These are phyloP conservation scores for Dione juno DNA, from an alignment of 2,888 invertebrate species.

Conservation along the genomic window DNA sequence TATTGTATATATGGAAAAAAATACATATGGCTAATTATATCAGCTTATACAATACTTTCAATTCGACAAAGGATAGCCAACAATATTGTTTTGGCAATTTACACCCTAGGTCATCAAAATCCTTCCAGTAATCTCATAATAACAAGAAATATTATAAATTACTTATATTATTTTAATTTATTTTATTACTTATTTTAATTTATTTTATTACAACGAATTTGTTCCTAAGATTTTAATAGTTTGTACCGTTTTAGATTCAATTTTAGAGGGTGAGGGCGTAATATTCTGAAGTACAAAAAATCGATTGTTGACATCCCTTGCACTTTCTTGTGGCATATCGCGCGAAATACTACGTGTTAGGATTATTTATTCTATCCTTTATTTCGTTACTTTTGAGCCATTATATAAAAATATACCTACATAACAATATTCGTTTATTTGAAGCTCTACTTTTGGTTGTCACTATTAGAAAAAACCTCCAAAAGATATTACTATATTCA, in stretches of 20 bases:
- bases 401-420: not conserved
- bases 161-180: too few relatives aligned
- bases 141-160: too few relatives aligned
- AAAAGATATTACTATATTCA: not conserved
- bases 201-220: too few relatives aligned
- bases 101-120: too few relatives aligned
- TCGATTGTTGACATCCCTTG: slow-evolving; percentile 5
- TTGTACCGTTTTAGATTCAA: not conserved
- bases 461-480: not conserved
- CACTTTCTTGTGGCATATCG: not conserved
- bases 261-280: slow-evolving; percentile 4
- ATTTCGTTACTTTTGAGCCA: not conserved
- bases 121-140: too few relatives aligned
- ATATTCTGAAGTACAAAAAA: slow-evolving; percentile 4
- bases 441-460: not conserved
- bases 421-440: not conserved
- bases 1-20: too few relatives aligned
- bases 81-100: too few relatives aligned
- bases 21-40: too few relatives aligned
- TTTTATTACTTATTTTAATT: too few relatives aligned
- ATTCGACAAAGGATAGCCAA: too few relatives aligned
- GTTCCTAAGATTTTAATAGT: not conserved
- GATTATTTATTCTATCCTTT: not conserved
- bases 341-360: too few relatives aligned
- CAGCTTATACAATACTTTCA: too few relatives aligned